phyloP scores from a whole-genome alignment of 1,140 invertebrate genomes.

The Conopomorpha cramerella region DNA sequence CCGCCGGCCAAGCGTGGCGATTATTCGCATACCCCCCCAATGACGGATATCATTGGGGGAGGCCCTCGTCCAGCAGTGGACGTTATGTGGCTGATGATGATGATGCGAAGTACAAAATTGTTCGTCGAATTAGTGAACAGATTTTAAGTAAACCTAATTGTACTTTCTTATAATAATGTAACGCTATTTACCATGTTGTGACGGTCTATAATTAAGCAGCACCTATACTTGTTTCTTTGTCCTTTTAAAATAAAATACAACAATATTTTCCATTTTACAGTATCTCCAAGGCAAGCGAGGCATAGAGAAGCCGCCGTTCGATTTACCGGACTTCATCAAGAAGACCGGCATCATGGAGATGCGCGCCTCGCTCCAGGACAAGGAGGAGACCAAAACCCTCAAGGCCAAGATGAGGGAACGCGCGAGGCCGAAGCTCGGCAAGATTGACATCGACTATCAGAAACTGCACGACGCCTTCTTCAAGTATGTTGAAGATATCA shows the following conservation, averaged over 20 bases:
- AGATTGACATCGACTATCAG: conserved; percentile 99
- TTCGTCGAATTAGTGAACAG: too few relatives aligned
- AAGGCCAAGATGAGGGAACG: conserved; percentile 99
- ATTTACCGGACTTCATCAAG: conserved; percentile 98
- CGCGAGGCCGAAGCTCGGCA: conserved; percentile 95
- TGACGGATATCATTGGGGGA: too few relatives aligned
- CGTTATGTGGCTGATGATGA: too few relatives aligned
- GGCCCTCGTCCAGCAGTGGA: too few relatives aligned
- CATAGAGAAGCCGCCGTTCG: conserved; percentile 98
- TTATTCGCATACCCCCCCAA: too few relatives aligned
- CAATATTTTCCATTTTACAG: conserved; percentile 17
- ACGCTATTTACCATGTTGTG: too few relatives aligned
- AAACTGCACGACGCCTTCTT: conserved; percentile 99
- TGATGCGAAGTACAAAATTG: too few relatives aligned
- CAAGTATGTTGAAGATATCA: conserved; percentile 74
- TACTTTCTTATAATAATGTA: too few relatives aligned
- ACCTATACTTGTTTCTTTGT: neutral
- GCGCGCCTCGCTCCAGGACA: conserved; percentile 97
- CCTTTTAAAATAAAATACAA: too few relatives aligned
- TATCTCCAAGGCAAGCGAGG: conserved; percentile 92
- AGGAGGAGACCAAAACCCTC: conserved; percentile 95
- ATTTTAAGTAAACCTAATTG: too few relatives aligned
- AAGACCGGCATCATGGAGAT: conserved; percentile 99
- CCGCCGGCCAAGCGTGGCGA: too few relatives aligned
- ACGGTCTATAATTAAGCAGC: neutral